Base-by-base conservation (phyloP, 2,797 vertebrate species). In the Melopsittacus undulatus region DNA sequence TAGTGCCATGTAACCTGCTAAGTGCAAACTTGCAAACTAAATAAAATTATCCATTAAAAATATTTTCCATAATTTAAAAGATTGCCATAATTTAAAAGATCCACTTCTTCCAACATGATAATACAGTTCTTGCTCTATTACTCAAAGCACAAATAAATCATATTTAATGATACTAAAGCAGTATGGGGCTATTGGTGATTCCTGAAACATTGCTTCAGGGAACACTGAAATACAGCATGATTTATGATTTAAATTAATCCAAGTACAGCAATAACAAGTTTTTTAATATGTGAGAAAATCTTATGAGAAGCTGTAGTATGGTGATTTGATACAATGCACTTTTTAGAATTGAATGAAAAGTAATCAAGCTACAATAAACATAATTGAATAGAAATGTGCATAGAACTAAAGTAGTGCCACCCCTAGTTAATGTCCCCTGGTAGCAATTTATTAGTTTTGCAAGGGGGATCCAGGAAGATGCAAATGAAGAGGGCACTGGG, bases 211-310 rank as follows among this genome's bases (percentile, higher is more conserved):
- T 97, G 94, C 91, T 97, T 73, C 27, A 85, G 84, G 78, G 56
- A 94, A 95, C 90, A 93, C 89, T 78, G 87, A 97, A 92, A 95
- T 91, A 83, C 72, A 88, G 83, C 52, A 94, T 91, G 89, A 97
- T 92, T 96, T 96, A 95, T 93, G 90, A 93, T 82, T 86, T 87
- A 92, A 95, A 96, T 97, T 97, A 97, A 97, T 64, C 64, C 81
- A 92, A 90, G 40, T 83, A 85, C 43, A 92, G 75, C 8, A 56
- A 96, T 96, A 97, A 97, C 85, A 97, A 97, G 78, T 49, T 95
- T 92, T 97, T 96, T 97, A 97, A 97, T 98, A 98, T 97, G 89
- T 87, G 75, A 90, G 83, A 87, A 91, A 95, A 97, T 93, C 5
- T 54, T 93, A 97, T 96, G 87, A 92, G 70, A 96, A 93, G 66